Evolutionary conservation across 2,888 invertebrate genomes (phyloP), one percentile per base, ranked within the genome.

Genomic region (Ganaspis brasiliensis): DNA sequence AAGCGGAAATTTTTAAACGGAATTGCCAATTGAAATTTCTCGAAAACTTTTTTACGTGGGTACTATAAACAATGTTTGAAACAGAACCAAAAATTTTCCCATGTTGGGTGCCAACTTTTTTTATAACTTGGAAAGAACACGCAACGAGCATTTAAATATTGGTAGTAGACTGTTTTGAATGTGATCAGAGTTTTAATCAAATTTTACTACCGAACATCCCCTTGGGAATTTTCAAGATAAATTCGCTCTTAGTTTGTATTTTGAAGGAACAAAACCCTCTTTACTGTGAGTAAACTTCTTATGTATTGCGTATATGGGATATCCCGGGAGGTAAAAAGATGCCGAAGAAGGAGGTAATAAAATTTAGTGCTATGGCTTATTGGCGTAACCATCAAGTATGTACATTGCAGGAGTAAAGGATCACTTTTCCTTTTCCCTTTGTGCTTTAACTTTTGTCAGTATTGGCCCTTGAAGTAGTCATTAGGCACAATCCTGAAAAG

Each of bases 341-440:
- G 77, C 61, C 21, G 76, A 73, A 76, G 73, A 76, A 72, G 70
- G 45, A 45, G 77, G 76, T 74, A 75, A 78, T 78, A 79, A 79
- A 81, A 79, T 81, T 81, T 77, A 78, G 72, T 75, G 75, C 70
- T 59, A 21, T 72, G 75, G 57, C 75, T 79, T 75, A 78, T 79
- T 79, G 75, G 75, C 74, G 72, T 70, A 76, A 67, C 79, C 67
- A 67, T 67, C 45, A 73, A 61, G 57, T 76, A 78, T 78, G 75
- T 77, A 79, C 73, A 67, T 63, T 55, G 40, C 45, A 67, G 67
- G 45, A 45, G 67, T 45, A 45, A 67, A 67, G 3, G n/a, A 12
- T 67, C 45, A 24, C 37, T 67, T 26, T 31, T 59, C 37, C 9
- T 67, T 9, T 67, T 45, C 45, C 19, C 24, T 67, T 45, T 67